Evolutionary conservation across 1,140 invertebrate genomes (phyloP).

Genomic region (Triops cancriformis): DNA sequence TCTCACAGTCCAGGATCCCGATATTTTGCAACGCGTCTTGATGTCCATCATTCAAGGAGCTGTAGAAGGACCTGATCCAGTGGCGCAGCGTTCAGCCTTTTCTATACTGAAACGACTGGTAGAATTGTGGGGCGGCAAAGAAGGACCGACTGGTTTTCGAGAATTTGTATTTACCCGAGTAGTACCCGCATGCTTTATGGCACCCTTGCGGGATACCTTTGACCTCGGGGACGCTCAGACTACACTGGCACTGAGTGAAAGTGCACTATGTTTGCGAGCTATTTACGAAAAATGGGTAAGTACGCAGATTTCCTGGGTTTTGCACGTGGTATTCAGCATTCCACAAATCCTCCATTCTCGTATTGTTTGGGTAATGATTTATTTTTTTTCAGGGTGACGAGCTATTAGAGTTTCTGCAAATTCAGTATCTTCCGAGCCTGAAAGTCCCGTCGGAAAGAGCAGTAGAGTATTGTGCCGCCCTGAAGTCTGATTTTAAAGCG

Average conservation of each 20-base stretch:
- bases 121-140: constrained; percentile 44
- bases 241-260: constrained; percentile 42
- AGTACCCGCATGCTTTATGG: constrained; percentile 49
- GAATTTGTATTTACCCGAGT: constrained; percentile 48
- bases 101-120: constrained; percentile 46
- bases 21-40: constrained; percentile 39
- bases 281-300: constrained; percentile 42
- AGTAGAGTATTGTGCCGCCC: constrained; percentile 43
- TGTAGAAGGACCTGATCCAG: constrained; percentile 47
- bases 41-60: constrained; percentile 47
- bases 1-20: constrained; percentile 40
- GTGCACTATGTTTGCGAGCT: constrained; percentile 40
- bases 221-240: constrained; percentile 50
- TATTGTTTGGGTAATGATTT: constrained; percentile 20
- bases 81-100: constrained; percentile 50
- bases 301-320: constrained; percentile 2
- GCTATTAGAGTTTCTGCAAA: constrained; percentile 41
- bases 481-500: constrained; percentile 42
- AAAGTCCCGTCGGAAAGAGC: constrained; percentile 39
- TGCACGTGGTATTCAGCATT: background rate
- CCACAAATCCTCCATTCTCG: background rate
- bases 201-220: constrained; percentile 47
- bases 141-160: constrained; percentile 41
- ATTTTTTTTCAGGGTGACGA: constrained; percentile 41
- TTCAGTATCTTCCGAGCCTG: constrained; percentile 42